phyloP scores from a whole-genome alignment of 2,113 vertebrate species.

The Nanorana parkeri region DNA sequence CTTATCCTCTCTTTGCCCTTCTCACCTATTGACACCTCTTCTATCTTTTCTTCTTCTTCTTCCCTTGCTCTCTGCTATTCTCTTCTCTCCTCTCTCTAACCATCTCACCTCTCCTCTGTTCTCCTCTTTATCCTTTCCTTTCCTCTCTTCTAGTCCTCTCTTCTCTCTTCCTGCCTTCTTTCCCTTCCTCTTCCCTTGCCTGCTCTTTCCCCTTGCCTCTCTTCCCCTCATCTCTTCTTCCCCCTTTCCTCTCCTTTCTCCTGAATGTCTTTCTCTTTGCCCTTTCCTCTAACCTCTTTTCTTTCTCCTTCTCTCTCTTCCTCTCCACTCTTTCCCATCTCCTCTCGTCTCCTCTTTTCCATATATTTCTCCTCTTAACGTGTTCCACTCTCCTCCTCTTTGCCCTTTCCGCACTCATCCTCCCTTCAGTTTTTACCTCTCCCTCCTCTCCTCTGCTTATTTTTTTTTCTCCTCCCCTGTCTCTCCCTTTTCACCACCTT shows the following conservation, averaged over 20 bases:
- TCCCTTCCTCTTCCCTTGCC: too few relatives aligned
- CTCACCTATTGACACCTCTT: background rate
- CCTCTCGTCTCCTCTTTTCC: background rate
- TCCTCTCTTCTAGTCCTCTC: background rate
- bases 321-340: background rate
- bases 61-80: background rate
- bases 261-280: too few relatives aligned
- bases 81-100: background rate
- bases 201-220: background rate
- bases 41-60: background rate
- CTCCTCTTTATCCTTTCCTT: background rate
- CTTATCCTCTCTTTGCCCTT: background rate
- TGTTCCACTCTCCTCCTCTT: background rate
- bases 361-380: too few relatives aligned
- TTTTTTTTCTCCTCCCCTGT: background rate
- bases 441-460: background rate
- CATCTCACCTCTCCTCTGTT: too few relatives aligned
- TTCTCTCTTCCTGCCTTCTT: background rate
- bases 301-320: background rate
- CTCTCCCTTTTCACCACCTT: too few relatives aligned
- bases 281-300: too few relatives aligned
- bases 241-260: too few relatives aligned
- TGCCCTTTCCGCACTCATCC: background rate
- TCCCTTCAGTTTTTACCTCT: background rate
- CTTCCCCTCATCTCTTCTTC: too few relatives aligned